phyloP scores from a whole-genome alignment of 2,888 invertebrate genomes.

The Cloeon dipterum region DNA sequence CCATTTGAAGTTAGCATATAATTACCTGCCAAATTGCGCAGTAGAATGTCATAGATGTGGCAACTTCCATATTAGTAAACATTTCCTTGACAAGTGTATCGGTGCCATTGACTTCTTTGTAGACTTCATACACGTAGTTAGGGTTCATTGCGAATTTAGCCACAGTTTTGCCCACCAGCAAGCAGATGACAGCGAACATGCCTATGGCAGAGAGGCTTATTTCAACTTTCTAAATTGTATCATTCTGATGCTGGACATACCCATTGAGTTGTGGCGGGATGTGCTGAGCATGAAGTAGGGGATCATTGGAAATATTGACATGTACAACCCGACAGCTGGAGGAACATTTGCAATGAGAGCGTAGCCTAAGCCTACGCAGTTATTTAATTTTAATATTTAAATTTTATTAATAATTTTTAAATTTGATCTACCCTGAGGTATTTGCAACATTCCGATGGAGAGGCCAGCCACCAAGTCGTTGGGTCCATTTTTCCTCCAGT shows the following conservation, averaged over 20 bases:
- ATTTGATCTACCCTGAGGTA: no score
- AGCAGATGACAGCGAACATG: slow-evolving; percentile 5
- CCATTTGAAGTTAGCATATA: no score
- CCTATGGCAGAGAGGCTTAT: no score
- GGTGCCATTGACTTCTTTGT: not conserved
- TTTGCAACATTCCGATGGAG: no score
- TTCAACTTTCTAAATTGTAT: no score
- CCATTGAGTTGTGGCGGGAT: slow-evolving; percentile 40
- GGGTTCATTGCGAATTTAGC: not conserved
- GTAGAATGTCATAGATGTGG: not conserved
- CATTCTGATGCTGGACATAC: no score
- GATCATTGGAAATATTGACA: slow-evolving; percentile 34
- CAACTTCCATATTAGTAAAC: not conserved
- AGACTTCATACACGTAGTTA: not conserved
- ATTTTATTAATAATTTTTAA: no score
- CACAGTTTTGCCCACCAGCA: slow-evolving; percentile 14
- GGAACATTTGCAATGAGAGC: slow-evolving; percentile 16
- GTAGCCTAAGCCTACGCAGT: slow-evolving; percentile 6
- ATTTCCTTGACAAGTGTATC: not conserved
- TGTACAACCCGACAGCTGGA: slow-evolving; percentile 27
- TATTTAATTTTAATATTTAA: no score
- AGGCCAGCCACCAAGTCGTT: no score
- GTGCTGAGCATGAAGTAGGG: slow-evolving; percentile 40
- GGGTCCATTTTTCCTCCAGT: no score
- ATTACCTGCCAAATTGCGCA: not conserved